These are phyloP conservation scores for Xiphorhynchus erythropygius DNA, from an alignment of 2,797 vertebrate genomes.

Conservation along the genomic window DNA sequence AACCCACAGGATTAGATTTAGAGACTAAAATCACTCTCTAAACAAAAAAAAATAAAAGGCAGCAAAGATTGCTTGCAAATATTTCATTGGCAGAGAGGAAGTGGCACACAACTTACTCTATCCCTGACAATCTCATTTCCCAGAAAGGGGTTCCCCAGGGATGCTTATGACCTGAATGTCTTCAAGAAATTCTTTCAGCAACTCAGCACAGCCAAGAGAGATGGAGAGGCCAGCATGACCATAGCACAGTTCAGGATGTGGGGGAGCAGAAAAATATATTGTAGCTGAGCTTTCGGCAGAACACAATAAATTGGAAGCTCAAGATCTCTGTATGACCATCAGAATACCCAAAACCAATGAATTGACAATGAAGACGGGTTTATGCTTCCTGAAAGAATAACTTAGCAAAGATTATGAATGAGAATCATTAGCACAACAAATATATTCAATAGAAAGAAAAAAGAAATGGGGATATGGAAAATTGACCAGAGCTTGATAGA, in stretches of 20 bases:
- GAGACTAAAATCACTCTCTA: not conserved
- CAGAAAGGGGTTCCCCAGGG: not conserved
- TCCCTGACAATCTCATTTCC: not conserved
- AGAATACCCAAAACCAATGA: not conserved
- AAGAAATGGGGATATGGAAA: not conserved
- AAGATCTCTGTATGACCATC: not conserved
- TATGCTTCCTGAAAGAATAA: not conserved
- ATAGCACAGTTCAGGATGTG: not conserved
- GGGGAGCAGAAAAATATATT: not conserved
- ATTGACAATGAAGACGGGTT: not conserved
- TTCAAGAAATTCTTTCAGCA: not conserved
- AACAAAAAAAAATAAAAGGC: too few relatives aligned
- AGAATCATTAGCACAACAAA: not conserved
- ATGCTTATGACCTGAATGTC: not conserved
- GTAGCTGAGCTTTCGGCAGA: not conserved
- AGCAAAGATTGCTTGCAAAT: not conserved
- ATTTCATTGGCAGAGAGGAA: not conserved
- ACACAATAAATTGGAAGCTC: not conserved
- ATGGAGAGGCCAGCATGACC: fast-evolving
- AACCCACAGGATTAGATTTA: not conserved
- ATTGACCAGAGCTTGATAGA: not conserved
- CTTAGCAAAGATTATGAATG: not conserved
- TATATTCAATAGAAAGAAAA: not conserved
- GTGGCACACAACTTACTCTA: not conserved
- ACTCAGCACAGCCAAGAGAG: not conserved